Conservation (phyloP, 2,797 vertebrate species). For the Liasis olivaceus region DNA sequence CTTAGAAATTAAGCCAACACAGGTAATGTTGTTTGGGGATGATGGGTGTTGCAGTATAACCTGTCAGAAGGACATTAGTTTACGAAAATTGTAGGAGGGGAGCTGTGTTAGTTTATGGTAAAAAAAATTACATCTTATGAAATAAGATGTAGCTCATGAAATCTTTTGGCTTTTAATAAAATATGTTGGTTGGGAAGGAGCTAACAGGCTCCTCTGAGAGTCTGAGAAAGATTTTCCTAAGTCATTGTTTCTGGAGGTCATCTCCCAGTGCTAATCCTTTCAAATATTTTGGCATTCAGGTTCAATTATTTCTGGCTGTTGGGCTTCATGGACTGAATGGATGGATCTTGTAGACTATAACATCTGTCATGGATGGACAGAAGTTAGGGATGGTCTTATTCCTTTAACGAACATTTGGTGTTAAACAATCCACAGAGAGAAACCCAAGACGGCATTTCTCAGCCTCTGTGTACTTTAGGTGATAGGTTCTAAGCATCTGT, state of each 20-base stretch:
- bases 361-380: not conserved
- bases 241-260: not conserved
- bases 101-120: not conserved
- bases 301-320: not conserved
- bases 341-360: not conserved
- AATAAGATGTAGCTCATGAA: not conserved
- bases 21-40: not conserved
- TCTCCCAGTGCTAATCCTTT: not conserved
- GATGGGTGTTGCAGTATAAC: not conserved
- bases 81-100: too few species aligned
- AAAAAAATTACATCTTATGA: not conserved
- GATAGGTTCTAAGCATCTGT: not conserved
- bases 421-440: not conserved
- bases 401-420: not conserved
- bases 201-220: not conserved
- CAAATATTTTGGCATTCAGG: not conserved
- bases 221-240: not conserved
- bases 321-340: not conserved
- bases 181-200: not conserved
- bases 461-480: not conserved
- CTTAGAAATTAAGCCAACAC: not conserved
- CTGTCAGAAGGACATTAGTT: not conserved
- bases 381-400: not conserved
- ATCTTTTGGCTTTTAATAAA: not conserved
- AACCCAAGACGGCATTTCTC: not conserved